These are phyloP conservation scores for Alouatta palliata DNA, from an alignment of 2,113 vertebrate genomes.

Conservation along the genomic window DNA sequence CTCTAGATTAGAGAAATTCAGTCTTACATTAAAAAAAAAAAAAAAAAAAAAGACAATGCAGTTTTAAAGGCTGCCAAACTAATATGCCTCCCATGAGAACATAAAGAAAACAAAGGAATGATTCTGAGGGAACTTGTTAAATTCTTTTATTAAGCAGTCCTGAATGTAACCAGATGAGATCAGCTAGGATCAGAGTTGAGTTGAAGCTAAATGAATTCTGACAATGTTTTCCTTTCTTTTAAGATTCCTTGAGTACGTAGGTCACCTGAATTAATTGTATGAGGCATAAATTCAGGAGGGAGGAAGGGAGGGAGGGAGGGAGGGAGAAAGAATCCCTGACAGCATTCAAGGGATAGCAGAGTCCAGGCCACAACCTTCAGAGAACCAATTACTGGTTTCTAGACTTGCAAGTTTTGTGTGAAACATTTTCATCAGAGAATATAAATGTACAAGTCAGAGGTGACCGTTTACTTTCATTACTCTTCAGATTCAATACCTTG, in stretches of 20 bases:
- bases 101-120: background rate
- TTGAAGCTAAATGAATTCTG: constrained; percentile 28
- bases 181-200: background rate
- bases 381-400: constrained; percentile 38
- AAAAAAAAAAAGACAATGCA: background rate
- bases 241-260: constrained; percentile 6
- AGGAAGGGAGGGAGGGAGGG: background rate
- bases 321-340: background rate
- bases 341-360: background rate
- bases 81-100: background rate
- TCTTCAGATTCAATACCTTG: constrained; percentile 83
- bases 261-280: constrained; percentile 41
- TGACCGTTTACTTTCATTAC: background rate
- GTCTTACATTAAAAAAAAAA: background rate
- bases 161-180: background rate
- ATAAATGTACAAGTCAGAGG: background rate
- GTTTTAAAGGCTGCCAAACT: background rate
- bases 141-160: background rate
- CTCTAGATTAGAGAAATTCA: background rate
- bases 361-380: background rate
- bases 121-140: background rate
- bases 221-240: constrained; percentile 18
- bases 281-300: background rate
- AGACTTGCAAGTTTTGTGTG: constrained; percentile 13
- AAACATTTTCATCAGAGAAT: constrained; percentile 32